Conservation (phyloP, 2,888 invertebrate genomes). For the Heliconius aoede region DNA sequence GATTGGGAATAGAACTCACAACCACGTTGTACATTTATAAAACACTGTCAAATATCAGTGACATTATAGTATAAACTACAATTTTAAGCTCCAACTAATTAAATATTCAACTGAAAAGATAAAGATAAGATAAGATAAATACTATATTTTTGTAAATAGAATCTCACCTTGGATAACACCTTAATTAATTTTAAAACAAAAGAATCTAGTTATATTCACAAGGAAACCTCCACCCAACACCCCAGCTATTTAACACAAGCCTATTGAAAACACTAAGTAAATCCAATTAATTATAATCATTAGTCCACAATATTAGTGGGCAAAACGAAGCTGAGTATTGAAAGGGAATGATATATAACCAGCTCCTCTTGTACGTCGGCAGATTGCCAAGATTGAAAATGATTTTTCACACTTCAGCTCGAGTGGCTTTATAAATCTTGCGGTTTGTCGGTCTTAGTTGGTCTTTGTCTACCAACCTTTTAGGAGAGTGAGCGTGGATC, state of each 20-base stretch:
- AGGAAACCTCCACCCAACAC: not conserved
- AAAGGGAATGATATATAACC: conserved; percentile 47
- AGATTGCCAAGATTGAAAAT: conserved; percentile 41
- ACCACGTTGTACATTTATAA: no score
- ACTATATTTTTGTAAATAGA: not conserved
- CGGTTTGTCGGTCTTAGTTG: conserved; percentile 28
- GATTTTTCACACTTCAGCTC: conserved; percentile 43
- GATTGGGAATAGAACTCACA: no score
- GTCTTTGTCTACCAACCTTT: conserved; percentile 27
- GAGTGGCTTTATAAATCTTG: conserved; percentile 42
- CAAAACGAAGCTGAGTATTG: conserved; percentile 49
- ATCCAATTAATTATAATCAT: conserved; percentile 46
- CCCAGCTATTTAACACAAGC: not conserved
- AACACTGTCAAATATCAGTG: no score
- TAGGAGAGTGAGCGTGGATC: conserved; percentile 6
- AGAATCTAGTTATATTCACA: not conserved
- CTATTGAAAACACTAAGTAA: conserved; percentile 21
- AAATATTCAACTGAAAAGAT: no score
- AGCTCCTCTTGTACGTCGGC: conserved; percentile 45
- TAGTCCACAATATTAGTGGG: conserved; percentile 47
- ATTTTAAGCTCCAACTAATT: no score
- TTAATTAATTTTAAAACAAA: not conserved
- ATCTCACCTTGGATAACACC: not conserved
- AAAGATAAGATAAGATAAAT: not conserved
- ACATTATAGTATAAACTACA: no score